Percentiles rank a stretch among this genome's conserved stretches.
Evolutionary conservation across 1,140 invertebrate species (phyloP).

Genomic region (Meloidogyne hapla): DNA sequence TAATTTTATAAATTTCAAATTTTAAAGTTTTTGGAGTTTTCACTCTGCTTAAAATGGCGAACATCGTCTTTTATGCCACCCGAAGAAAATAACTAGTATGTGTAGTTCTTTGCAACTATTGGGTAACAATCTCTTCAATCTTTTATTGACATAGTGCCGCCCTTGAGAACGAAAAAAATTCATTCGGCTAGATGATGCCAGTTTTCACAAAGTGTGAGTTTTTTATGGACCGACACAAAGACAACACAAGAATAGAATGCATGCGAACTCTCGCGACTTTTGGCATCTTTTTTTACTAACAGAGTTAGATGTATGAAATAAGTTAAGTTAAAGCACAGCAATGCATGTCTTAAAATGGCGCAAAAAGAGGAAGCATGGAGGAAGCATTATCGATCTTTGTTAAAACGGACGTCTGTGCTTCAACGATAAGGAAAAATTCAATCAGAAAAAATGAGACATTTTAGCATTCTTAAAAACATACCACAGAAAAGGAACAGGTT

Average conservation of each 20-base stretch:
- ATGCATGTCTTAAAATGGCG: background rate
- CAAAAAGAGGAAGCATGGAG: background rate
- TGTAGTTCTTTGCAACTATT: background rate
- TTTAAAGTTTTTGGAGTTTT: too few species aligned
- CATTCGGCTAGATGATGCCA: background rate
- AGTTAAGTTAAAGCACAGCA: background rate
- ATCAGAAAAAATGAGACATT: too few species aligned
- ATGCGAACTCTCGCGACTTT: background rate
- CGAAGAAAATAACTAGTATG: background rate
- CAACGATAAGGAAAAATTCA: background rate
- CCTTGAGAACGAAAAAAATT: background rate
- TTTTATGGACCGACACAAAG: background rate
- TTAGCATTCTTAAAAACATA: too few species aligned
- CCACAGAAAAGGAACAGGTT: too few species aligned
- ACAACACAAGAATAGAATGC: background rate
- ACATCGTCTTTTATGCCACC: background rate
- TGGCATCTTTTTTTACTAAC: background rate
- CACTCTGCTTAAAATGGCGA: too few species aligned
- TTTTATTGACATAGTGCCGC: conserved; percentile 5
- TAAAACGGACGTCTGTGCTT: too few species aligned
- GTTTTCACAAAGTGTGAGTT: background rate
- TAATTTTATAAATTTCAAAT: too few species aligned
- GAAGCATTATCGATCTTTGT: background rate
- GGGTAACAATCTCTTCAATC: background rate
- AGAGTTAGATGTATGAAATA: background rate